Evolutionary conservation across 2,797 vertebrate genomes (phyloP).

Genomic region (Psittacula echo): DNA sequence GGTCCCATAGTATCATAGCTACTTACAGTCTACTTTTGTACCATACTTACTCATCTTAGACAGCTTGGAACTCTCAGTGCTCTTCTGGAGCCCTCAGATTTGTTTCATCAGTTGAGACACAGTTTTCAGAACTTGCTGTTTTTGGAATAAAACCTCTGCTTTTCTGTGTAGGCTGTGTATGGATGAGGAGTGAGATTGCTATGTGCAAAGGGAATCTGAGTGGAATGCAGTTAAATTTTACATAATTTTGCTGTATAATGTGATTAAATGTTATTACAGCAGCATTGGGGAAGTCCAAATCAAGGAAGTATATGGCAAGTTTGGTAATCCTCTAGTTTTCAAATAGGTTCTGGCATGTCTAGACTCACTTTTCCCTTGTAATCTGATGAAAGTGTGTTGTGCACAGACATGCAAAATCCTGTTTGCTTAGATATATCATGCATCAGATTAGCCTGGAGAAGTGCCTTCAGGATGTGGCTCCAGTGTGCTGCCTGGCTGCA

Average conservation of each 20-base stretch:
- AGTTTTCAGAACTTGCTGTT: not conserved
- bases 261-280: not conserved
- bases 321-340: slow-evolving; percentile 46
- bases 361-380: slow-evolving; percentile 7
- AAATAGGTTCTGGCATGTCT: slow-evolving; percentile 42
- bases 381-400: slow-evolving; percentile 27
- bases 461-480: slow-evolving; percentile 7
- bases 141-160: not conserved
- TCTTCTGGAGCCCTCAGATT: not conserved
- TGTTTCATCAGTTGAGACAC: not conserved
- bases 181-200: not conserved
- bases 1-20: not conserved
- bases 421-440: not conserved
- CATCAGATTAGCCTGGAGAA: slow-evolving; percentile 29
- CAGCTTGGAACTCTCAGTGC: not conserved
- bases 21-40: not conserved
- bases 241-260: slow-evolving; percentile 1
- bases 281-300: slow-evolving; percentile 36
- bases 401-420: slow-evolving; percentile 38
- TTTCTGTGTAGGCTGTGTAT: not conserved
- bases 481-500: not conserved
- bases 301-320: slow-evolving; percentile 15
- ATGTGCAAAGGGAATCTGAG: slow-evolving; percentile 11
- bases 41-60: not conserved
- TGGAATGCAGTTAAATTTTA: slow-evolving; percentile 7